phyloP scores from a whole-genome alignment of 2,113 vertebrate species.

The Hydrochoerus hydrochaeris region DNA sequence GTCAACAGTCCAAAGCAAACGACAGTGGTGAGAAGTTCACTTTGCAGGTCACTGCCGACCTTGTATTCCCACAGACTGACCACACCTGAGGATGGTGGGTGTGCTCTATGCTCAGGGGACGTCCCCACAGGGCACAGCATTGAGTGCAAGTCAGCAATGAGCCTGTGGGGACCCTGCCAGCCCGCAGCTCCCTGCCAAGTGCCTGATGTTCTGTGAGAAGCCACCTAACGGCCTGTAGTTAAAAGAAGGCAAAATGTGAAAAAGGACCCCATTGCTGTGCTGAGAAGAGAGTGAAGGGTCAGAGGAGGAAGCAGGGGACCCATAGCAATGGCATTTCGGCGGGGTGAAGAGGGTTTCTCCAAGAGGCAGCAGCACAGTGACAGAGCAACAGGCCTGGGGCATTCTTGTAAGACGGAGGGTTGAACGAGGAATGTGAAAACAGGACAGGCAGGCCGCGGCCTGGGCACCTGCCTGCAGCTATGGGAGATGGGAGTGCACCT shows the following conservation, averaged over 20 bases:
- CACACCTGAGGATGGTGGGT: too few species aligned
- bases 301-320: neutral
- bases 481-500: fast-evolving
- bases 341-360: neutral
- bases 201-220: neutral
- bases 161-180: too few species aligned
- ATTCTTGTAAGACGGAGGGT: fast-evolving
- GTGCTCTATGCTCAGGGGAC: neutral
- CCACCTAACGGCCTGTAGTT: neutral
- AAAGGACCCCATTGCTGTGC: neutral
- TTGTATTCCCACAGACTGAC: neutral
- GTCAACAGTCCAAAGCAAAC: neutral
- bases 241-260: neutral
- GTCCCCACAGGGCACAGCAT: neutral
- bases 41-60: neutral
- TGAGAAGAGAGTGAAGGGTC: neutral
- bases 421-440: neutral
- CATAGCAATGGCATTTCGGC: neutral
- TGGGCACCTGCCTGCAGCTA: neutral
- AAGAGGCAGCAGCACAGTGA: neutral
- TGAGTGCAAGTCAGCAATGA: neutral
- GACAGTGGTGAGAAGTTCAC: fast-evolving
- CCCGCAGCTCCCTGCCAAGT: too few species aligned
- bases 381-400: fast-evolving
- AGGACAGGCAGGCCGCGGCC: neutral